Evolutionary conservation across 2,888 invertebrate species (phyloP), one percentile per base, ranked within the genome.

Genomic region (Erebia aethiops): DNA sequence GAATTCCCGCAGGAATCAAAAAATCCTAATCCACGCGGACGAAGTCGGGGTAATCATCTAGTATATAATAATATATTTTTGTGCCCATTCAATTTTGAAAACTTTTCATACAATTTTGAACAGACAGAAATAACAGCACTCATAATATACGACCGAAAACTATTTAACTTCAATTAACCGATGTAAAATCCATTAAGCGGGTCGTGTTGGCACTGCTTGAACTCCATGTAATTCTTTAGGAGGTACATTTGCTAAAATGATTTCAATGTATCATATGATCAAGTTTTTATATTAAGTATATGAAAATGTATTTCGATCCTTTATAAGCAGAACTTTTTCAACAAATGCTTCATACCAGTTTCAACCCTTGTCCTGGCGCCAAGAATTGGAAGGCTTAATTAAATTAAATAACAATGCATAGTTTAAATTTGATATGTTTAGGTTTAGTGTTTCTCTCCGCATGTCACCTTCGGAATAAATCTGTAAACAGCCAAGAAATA

Each of bases 401-500:
- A 35, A 16, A 49, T 14, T 13, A 35, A 9, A 11, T 9, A 51
- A 81, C 74, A 73, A 89, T 89, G 85, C 77, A 78, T 67, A 68
- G 71, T 67, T 75, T 73, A 52, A 75, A 80, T 58, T 71, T 77
- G 64, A 49, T 85, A 69, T 66, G 75, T 52, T 76, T 84, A 13
- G 75, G 76, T 73, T 71, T 87, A 18, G 69, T 87, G 21, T 54
- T 86, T 57, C 74, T 88, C 51, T 78, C 79, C 54, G 77, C 82
- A 64, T 83, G 80, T 74, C 79, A 84, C 66, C 67, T 90, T 52
- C 81, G 83, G 71, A 80, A 86, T 21, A 87, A 83, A 69, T 74
- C 77, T 64, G 86, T 85, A 2, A 81, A 75, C 61, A 84, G 87
- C 14, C 86, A 90, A 72, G 91, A 91, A 81, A 79, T 92, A 35